These are phyloP conservation scores for Emydoidea blandingii DNA, from an alignment of 2,797 vertebrate species.

Conservation along the genomic window DNA sequence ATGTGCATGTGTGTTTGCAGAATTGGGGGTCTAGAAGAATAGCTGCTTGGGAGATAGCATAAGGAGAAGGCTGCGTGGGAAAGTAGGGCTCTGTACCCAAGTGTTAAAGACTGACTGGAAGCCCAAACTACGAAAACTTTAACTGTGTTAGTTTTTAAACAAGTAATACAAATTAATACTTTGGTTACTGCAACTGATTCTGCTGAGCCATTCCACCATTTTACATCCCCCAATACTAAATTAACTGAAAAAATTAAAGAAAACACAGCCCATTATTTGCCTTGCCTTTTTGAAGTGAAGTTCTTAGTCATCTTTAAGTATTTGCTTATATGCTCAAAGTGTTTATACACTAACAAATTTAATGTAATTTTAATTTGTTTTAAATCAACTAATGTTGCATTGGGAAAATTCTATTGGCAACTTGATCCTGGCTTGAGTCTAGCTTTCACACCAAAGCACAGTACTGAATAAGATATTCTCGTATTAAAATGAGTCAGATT, in stretches of 20 bases:
- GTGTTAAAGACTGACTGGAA: neutral
- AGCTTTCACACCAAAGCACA: neutral
- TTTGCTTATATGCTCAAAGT: rapidly evolving
- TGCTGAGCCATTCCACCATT: neutral
- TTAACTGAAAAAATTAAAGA: neutral
- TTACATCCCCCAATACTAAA: neutral
- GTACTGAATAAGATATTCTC: neutral
- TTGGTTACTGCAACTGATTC: too few relatives aligned
- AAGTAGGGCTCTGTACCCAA: neutral
- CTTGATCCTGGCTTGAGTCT: neutral
- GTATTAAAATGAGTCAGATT: neutral
- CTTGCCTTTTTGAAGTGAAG: neutral
- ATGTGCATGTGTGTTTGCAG: neutral
- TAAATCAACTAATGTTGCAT: neutral
- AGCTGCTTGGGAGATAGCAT: neutral
- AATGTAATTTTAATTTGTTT: neutral
- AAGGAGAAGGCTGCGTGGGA: neutral
- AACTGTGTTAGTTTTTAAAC: neutral
- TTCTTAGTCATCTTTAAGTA: neutral
- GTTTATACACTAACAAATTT: neutral
- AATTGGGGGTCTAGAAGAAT: neutral
- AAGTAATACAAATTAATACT: too few relatives aligned
- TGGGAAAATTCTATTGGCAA: neutral
- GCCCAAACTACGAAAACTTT: neutral
- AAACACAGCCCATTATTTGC: rapidly evolving